These are phyloP conservation scores for Cryptocephalus moraei DNA, from an alignment of 2,888 invertebrate genomes.

Conservation along the genomic window DNA sequence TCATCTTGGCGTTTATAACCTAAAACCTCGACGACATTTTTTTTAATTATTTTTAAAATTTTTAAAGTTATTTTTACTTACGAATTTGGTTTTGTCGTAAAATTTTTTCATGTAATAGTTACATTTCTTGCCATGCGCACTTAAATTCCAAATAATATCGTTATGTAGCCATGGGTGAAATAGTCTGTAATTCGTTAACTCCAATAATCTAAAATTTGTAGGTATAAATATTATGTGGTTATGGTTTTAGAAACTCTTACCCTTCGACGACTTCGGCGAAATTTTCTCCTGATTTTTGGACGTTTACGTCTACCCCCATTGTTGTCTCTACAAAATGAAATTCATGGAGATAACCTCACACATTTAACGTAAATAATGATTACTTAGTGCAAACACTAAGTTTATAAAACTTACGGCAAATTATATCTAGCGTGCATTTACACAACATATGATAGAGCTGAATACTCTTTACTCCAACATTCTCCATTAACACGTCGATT, in stretches of 20 bases:
- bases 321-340: slow-evolving; percentile 10
- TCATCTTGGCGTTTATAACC: slow-evolving; percentile 4
- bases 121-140: slow-evolving; percentile 2
- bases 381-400: no score
- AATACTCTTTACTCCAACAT: slow-evolving; percentile 33
- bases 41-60: not conserved
- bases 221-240: not conserved
- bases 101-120: no score
- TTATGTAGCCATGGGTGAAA: slow-evolving; percentile 8
- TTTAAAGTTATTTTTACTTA: not conserved
- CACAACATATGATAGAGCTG: slow-evolving; percentile 46
- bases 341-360: no score
- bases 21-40: not conserved
- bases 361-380: no score
- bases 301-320: slow-evolving; percentile 9
- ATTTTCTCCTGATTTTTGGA: slow-evolving; percentile 7
- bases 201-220: slow-evolving; percentile 5
- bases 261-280: slow-evolving; percentile 7
- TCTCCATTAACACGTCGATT: slow-evolving; percentile 35
- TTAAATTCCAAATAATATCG: slow-evolving; percentile 7
- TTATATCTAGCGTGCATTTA: slow-evolving; percentile 50
- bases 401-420: slow-evolving; percentile 43
- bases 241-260: slow-evolving; percentile 3
- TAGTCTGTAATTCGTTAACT: slow-evolving; percentile 4
- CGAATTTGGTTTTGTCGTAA: not conserved